Percentiles rank a stretch among this genome's conserved stretches.
Evolutionary conservation across 2,797 vertebrate genomes (phyloP).

Genomic region (Neoniphon sammara): DNA sequence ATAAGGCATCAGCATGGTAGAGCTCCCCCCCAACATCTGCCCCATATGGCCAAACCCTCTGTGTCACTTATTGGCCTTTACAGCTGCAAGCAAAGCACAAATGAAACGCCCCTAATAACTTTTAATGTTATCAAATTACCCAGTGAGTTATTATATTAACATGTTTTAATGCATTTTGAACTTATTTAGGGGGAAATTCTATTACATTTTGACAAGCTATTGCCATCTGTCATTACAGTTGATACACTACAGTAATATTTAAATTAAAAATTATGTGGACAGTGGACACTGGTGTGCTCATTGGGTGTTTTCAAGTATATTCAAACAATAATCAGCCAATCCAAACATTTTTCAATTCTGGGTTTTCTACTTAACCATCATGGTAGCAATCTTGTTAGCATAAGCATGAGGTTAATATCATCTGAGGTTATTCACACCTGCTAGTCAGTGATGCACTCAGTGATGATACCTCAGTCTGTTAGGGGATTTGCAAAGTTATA

Average conservation of each 20-base stretch:
- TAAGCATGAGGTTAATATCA: conserved; percentile 33
- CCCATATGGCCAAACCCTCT: conserved; percentile 5
- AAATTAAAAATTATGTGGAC: conserved; percentile 63
- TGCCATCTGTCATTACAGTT: conserved; percentile 54
- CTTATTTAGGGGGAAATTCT: conserved; percentile 44
- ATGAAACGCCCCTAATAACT: conserved; percentile 41
- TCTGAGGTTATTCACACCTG: conserved; percentile 23
- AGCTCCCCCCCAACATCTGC: background rate
- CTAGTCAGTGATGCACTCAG: conserved; percentile 7
- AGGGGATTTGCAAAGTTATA: conserved; percentile 35
- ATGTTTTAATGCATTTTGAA: conserved; percentile 43
- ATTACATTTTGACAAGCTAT: conserved; percentile 38
- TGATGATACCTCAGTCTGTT: conserved; percentile 27
- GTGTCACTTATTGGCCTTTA: background rate
- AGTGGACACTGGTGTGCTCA: conserved; percentile 29
- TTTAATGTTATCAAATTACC: conserved; percentile 42
- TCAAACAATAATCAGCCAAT: too few species aligned
- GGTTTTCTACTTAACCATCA: too few species aligned
- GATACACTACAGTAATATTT: conserved; percentile 60
- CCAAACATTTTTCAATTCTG: too few species aligned
- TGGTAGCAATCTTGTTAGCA: conserved; percentile 1
- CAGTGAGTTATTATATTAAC: conserved; percentile 46
- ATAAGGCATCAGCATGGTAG: too few species aligned
- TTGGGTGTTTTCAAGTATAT: too few species aligned
- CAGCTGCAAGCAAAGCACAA: background rate